Conservation (phyloP, 2,888 invertebrate genomes). For the Bellardia pandia region DNA sequence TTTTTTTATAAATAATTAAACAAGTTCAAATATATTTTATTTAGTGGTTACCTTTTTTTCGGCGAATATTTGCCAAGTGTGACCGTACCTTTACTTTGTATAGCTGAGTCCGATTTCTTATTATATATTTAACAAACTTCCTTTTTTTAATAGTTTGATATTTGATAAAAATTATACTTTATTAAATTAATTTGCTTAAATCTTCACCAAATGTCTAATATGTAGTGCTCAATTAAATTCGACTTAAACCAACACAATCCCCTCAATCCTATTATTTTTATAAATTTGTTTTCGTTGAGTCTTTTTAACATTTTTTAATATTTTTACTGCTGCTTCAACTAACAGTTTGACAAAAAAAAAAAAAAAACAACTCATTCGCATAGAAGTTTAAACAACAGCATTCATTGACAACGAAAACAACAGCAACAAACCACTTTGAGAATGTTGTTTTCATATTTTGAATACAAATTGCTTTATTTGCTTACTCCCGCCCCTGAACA, state of each 20-base stretch:
- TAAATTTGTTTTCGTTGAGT: conserved; percentile 49
- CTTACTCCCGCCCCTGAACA: conserved; percentile 62
- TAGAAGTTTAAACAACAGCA: conserved; percentile 66
- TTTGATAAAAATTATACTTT: too few species aligned
- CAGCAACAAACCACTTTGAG: conserved; percentile 46
- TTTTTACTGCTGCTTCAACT: conserved; percentile 51
- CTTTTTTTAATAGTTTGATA: too few species aligned
- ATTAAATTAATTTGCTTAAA: too few species aligned
- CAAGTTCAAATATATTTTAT: too few species aligned
- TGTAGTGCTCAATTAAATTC: neutral
- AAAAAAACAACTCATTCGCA: conserved; percentile 65
- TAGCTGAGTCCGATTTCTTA: too few species aligned
- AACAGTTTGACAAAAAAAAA: conserved; percentile 55
- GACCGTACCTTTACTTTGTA: too few species aligned
- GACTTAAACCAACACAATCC: neutral
- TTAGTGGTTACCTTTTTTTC: too few species aligned
- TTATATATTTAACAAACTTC: too few species aligned
- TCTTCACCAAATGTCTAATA: too few species aligned
- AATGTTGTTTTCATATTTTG: conserved; percentile 83
- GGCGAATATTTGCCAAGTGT: too few species aligned
- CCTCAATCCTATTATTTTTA: neutral
- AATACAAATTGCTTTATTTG: conserved; percentile 84
- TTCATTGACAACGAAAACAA: conserved; percentile 46
- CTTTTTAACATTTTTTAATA: conserved; percentile 52
- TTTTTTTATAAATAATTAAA: too few species aligned